Evolutionary conservation across 2,113 vertebrate species (phyloP).

Genomic region (Oncorhynchus mykiss): DNA sequence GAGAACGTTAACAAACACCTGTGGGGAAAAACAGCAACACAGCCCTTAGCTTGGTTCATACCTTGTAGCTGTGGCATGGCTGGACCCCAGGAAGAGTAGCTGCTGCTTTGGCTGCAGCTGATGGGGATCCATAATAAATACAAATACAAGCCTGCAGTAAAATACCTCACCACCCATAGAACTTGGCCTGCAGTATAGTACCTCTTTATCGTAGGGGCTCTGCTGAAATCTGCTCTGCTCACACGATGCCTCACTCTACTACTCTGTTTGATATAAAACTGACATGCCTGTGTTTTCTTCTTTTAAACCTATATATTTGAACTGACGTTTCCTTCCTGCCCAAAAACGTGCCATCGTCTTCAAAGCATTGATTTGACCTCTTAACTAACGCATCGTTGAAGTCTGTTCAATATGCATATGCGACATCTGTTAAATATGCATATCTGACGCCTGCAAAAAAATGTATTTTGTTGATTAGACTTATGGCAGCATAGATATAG

Average conservation of each 20-base stretch:
- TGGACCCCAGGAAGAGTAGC: too few relatives aligned
- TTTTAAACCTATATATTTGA: slow-evolving; percentile 57
- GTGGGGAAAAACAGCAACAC: slow-evolving; percentile 16
- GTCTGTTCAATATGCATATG: slow-evolving; percentile 1
- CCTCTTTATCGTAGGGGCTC: neutral
- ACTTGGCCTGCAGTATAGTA: neutral
- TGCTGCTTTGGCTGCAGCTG: too few relatives aligned
- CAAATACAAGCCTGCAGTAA: slow-evolving; percentile 38
- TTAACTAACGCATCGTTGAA: slow-evolving; percentile 43
- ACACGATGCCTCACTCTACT: slow-evolving; percentile 65
- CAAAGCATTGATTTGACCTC: slow-evolving; percentile 51
- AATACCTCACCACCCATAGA: slow-evolving; percentile 9
- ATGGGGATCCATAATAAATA: too few relatives aligned
- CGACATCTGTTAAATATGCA: too few relatives aligned
- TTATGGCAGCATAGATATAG: slow-evolving; percentile 51
- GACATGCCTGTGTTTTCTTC: slow-evolving; percentile 62
- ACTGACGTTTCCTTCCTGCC: slow-evolving; percentile 54
- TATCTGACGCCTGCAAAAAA: neutral
- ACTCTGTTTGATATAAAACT: slow-evolving; percentile 55
- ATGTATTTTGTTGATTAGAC: slow-evolving; percentile 20
- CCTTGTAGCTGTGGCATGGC: slow-evolving; percentile 33
- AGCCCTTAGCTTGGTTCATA: slow-evolving; percentile 41
- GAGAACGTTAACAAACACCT: slow-evolving; percentile 45
- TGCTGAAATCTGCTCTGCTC: slow-evolving; percentile 44
- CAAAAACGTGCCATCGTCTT: slow-evolving; percentile 59